phyloP scores from a whole-genome alignment of 2,888 invertebrate species.

The Ellobium chinense region DNA sequence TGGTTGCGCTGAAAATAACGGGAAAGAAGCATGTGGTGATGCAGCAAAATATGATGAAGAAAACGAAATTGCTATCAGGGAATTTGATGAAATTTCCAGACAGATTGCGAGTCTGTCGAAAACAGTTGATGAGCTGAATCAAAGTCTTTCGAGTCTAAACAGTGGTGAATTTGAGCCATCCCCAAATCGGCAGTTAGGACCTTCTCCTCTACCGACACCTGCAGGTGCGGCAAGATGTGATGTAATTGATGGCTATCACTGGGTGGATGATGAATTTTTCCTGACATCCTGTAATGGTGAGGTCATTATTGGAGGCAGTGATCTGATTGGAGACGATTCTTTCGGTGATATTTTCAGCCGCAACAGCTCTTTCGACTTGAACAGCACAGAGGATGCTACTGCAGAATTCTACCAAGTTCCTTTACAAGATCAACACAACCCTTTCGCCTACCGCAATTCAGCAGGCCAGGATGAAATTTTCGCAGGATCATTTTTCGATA shows the following conservation, averaged over 20 bases:
- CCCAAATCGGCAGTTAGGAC: neutral
- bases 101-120: constrained; percentile 70
- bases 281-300: constrained; percentile 68
- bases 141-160: constrained; percentile 69
- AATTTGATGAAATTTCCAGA: constrained; percentile 70
- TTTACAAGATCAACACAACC: neutral
- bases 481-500: constrained; percentile 32
- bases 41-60: constrained; percentile 2
- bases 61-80: constrained; percentile 36
- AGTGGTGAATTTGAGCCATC: constrained; percentile 62
- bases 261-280: constrained; percentile 73
- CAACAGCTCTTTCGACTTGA: constrained; percentile 26
- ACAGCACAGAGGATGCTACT: constrained; percentile 38
- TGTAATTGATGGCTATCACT: constrained; percentile 70
- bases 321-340: constrained; percentile 62
- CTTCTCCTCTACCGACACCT: neutral
- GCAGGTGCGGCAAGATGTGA: constrained; percentile 15
- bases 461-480: constrained; percentile 65
- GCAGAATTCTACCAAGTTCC: constrained; percentile 32
- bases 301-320: constrained; percentile 64
- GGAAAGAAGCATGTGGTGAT: neutral
- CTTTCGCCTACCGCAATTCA: neutral
- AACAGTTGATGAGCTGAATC: constrained; percentile 70
- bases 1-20: neutral
- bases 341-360: constrained; percentile 43